Evolutionary conservation across 1,140 invertebrate genomes (phyloP), one percentile per base, ranked within the genome.

Genomic region (Lepidostoma basale): DNA sequence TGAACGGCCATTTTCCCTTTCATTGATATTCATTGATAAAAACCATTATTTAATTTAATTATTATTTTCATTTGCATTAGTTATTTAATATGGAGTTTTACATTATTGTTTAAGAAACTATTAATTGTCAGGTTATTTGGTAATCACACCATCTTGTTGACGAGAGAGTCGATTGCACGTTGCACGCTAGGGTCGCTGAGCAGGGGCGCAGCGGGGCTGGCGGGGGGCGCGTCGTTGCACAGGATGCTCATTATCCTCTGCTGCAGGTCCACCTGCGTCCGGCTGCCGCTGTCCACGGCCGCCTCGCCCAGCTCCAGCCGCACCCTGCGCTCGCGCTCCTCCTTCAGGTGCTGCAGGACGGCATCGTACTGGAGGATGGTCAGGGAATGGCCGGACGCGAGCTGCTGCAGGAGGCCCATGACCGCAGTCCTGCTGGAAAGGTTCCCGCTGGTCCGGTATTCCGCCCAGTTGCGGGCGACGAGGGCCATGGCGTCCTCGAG

Each of bases 401-500:
- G 77, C 75, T 93, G 87, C 73, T 92, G 91, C 0, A 97, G 76
- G 10, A 96, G 78, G 54, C 90, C 88, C 75, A 92, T 89, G 70
- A 93, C 87, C 0, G 88, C 84, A 72, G 90, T 89, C 0, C 80
- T 73, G 2, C 82, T 78, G 0, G 78, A 71, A 3, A 77, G 69
- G 14, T 56, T 54, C 1, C 82, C 84, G 44, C 87, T 87, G 12
- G 87, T 85, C 63, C 85, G 84, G 75, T 93, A 88, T 77, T 94
- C 87, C 56, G 89, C 87, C 80, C 93, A 96, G 78, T 94, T 94
- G 16, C 89, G 85, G 18, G 85, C 85, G 28, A 97, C 85, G 39
- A 97, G 83, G 65, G 85, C 85, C 62, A 97, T 84, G 1, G 95
- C 93, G 80, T 96, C 93, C 58, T 96, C 93, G n/a, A 96, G 75